Evolutionary conservation across 2,797 vertebrate species (phyloP), one percentile per base, ranked within the genome.

Genomic region (Hemitrygon akajei): DNA sequence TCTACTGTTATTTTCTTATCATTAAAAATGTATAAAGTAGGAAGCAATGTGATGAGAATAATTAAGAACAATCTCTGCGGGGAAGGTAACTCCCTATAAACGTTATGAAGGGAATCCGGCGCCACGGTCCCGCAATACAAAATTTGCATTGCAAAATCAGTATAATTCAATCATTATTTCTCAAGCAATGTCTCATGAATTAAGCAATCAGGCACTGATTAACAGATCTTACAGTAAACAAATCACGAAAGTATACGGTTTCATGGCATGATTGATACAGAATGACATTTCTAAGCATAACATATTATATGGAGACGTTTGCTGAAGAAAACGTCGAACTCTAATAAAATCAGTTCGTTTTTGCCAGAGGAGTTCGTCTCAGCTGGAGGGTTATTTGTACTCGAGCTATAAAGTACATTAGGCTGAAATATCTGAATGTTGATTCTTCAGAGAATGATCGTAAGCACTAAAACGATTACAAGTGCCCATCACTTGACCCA

Each of bases 141-240:
- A 92, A 92, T 92, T 71, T 93, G 40, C 91, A 93, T 93, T 93
- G 69, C 91, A 47, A 73, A 93, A 93, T 56, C 40, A 56, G 37
- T 76, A 30, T 93, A 93, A 93, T 93, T 93, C 91, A 47, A 75
- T 93, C 91, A 92, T 75, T 75, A 93, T 76, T 73, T 93, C 71
- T 93, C 91, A 92, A 92, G 91, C 71, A 56, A 75, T 93, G 91
- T 93, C 91, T 93, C 71, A 76, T 47, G 47, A 75, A 93, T 93
- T 93, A 93, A 93, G 91, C 40, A 93, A 93, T 93, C 91, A 73
- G 30, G 91, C 71, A 76, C 91, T 93, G 91, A 93, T 93, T 93
- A 93, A 93, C 71, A 71, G 66, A 92, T 73, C 63, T 47, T 92
- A 47, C 47, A n/a, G 66, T 93, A 93, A 93, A 93, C 91, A 93